A percentile compares a stretch with the other conserved stretches of the same genome.
These are phyloP conservation scores for Characodon lateralis DNA, from an alignment of 2,797 vertebrate genomes.

Conservation along the genomic window DNA sequence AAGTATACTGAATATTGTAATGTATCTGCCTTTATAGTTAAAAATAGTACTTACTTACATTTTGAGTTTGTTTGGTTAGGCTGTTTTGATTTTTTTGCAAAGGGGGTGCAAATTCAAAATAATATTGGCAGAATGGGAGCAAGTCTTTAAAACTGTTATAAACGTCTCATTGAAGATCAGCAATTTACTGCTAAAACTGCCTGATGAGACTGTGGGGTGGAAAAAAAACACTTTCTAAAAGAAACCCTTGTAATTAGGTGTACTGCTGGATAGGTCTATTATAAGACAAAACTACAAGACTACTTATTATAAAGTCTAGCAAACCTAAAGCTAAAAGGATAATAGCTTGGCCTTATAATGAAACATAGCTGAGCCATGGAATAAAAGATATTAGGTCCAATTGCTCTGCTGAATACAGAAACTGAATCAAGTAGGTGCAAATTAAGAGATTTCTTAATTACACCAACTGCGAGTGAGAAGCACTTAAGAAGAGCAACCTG, in stretches of 20 bases:
- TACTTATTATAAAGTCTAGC: constrained; percentile 74
- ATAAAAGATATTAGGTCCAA: constrained; percentile 76
- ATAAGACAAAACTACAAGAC: constrained; percentile 78
- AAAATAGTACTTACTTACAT: background rate
- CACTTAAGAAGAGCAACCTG: constrained; percentile 84
- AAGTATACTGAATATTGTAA: constrained; percentile 8
- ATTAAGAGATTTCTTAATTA: constrained; percentile 80
- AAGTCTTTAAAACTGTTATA: constrained; percentile 20
- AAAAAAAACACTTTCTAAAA: constrained; percentile 54
- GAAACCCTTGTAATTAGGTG: constrained; percentile 72
- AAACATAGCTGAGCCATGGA: constrained; percentile 75
- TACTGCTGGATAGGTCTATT: constrained; percentile 66
- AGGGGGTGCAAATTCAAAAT: background rate
- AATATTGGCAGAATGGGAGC: constrained; percentile 12
- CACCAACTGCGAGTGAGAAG: constrained; percentile 77
- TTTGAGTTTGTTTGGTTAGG: background rate
- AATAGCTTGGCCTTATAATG: constrained; percentile 75
- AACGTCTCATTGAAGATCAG: constrained; percentile 22
- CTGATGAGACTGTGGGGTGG: constrained; percentile 33
- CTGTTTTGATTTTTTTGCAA: background rate
- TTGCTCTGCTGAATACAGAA: constrained; percentile 72
- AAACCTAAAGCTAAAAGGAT: constrained; percentile 80
- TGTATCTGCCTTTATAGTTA: background rate
- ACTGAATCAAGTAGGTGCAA: constrained; percentile 78
- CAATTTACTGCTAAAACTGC: constrained; percentile 17